Conservation (phyloP, 2,113 vertebrate species). For the Ptilorrhoa leucosticta region DNA sequence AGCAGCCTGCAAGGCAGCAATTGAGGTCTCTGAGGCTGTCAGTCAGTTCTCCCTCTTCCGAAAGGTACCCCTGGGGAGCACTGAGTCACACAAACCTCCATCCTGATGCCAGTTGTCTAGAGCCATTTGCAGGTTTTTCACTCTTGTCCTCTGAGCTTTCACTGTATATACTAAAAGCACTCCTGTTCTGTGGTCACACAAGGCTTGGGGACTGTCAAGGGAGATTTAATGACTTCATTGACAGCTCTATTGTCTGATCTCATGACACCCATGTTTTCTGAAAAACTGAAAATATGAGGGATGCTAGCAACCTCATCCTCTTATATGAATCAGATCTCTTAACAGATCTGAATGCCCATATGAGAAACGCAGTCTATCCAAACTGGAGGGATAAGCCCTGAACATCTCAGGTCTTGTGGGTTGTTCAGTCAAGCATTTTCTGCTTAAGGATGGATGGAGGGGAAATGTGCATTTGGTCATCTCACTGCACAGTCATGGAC, state of each 20-base stretch:
- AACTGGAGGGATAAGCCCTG: background rate
- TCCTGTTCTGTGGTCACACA: background rate
- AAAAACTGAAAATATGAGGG: background rate
- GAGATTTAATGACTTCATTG: background rate
- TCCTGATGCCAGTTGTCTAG: accelerated
- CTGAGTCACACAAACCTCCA: background rate
- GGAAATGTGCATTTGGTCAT: background rate
- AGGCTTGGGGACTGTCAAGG: accelerated
- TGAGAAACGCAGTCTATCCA: background rate
- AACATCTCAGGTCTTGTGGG: accelerated
- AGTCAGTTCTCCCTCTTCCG: background rate
- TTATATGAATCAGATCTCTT: background rate
- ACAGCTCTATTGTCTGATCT: background rate
- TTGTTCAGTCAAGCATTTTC: background rate
- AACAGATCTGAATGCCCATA: accelerated
- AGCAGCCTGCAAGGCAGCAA: background rate
- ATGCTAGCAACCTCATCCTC: background rate
- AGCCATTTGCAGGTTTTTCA: background rate
- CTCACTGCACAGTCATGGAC: accelerated
- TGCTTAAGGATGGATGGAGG: background rate
- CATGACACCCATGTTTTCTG: background rate
- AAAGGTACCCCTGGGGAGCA: background rate
- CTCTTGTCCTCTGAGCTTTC: background rate
- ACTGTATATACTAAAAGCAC: background rate
- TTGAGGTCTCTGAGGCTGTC: background rate